Percentiles rank a stretch among this genome's conserved stretches.
Conservation (phyloP, 2,113 vertebrate species). For the Anseranas semipalmata region DNA sequence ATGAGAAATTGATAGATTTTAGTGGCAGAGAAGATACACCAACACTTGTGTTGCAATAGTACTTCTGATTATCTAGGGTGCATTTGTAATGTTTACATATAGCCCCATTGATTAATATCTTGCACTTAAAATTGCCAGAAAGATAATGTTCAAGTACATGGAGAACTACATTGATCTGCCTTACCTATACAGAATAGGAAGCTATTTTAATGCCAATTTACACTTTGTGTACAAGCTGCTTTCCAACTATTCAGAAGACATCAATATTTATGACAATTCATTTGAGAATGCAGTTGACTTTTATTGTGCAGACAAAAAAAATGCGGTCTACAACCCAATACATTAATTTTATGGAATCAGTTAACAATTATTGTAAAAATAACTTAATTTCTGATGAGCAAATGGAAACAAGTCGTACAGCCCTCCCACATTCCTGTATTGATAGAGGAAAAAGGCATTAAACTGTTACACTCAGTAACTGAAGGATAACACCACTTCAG, state of each 20-base stretch:
- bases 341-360: constrained; percentile 46
- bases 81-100: background rate
- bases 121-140: background rate
- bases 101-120: background rate
- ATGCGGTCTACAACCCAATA: constrained; percentile 2
- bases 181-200: background rate
- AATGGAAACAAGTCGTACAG: constrained; percentile 53
- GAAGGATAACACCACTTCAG: background rate
- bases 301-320: constrained; percentile 37
- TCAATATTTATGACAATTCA: constrained; percentile 11
- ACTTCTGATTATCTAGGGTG: background rate
- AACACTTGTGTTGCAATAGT: background rate
- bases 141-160: background rate
- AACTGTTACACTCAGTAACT: constrained; percentile 1
- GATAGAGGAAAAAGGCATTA: background rate
- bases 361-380: constrained; percentile 64
- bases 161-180: background rate
- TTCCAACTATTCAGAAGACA: background rate
- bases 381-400: constrained; percentile 64
- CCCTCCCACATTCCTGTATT: background rate
- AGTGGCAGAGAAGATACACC: background rate
- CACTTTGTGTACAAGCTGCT: background rate
- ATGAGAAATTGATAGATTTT: background rate
- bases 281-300: constrained; percentile 36
- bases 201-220: constrained; percentile 20